Conservation (phyloP, 2,113 vertebrate genomes). For the Phalacrocorax aristotelis region DNA sequence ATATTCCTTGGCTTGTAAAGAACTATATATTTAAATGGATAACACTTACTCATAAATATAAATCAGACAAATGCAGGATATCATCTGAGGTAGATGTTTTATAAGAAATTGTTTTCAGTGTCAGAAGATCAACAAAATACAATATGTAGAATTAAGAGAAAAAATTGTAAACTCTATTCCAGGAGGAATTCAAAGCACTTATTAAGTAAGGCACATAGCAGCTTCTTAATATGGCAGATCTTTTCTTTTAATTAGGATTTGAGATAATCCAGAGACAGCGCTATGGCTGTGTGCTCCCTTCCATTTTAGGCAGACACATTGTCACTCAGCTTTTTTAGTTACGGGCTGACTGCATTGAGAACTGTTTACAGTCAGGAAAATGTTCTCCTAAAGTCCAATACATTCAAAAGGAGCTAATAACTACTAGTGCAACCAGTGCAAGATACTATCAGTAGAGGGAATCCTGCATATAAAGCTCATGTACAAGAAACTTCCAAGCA, state of each 20-base stretch:
- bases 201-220: neutral
- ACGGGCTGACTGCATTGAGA: neutral
- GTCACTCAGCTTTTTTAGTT: neutral
- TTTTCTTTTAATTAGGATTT: neutral
- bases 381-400: neutral
- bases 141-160: neutral
- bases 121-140: neutral
- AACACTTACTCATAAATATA: neutral
- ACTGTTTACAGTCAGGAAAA: neutral
- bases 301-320: neutral
- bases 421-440: neutral
- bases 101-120: neutral
- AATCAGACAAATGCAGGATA: neutral
- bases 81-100: neutral
- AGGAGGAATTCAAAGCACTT: neutral
- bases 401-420: neutral
- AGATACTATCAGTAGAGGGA: neutral
- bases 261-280: neutral
- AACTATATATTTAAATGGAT: neutral
- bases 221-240: neutral
- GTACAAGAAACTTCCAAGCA: accelerated
- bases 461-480: neutral
- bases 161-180: neutral
- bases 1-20: neutral
- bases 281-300: neutral